A percentile compares a stretch with the other conserved stretches of the same genome.
phyloP scores from a whole-genome alignment of 2,888 invertebrate species.

The Nowickia ferox region DNA sequence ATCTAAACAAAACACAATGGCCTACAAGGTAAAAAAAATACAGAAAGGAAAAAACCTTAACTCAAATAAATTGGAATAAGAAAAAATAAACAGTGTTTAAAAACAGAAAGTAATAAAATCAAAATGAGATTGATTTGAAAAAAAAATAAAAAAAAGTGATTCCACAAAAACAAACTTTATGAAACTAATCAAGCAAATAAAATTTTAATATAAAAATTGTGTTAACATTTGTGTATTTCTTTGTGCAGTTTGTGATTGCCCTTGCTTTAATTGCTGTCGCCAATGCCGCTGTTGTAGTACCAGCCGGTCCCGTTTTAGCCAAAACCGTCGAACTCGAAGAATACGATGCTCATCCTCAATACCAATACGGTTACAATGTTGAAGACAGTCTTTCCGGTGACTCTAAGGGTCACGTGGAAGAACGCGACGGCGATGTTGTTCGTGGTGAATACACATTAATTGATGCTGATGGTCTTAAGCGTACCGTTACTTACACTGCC shows the following conservation, averaged over 20 bases:
- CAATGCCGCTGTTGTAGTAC: conserved; percentile 73
- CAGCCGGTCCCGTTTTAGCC: conserved; percentile 77
- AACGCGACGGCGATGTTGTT: conserved; percentile 82
- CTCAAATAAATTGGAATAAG: neutral
- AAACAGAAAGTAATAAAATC: conserved; percentile 4
- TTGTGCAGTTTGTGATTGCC: conserved; percentile 71
- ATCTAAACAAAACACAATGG: conserved; percentile 74
- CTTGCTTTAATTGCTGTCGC: conserved; percentile 64
- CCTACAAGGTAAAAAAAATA: conserved; percentile 75
- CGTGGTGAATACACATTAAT: conserved; percentile 82
- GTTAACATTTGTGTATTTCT: conserved; percentile 43
- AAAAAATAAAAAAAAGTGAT: conserved; percentile 3
- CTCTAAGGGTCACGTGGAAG: conserved; percentile 82
- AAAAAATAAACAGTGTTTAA: neutral
- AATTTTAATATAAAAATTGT: neutral
- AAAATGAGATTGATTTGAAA: neutral
- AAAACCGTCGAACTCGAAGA: conserved; percentile 76
- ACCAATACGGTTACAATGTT: conserved; percentile 82
- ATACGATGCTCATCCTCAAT: conserved; percentile 81
- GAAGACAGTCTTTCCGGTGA: conserved; percentile 82
- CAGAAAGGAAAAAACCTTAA: neutral
- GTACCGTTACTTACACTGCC: conserved; percentile 82
- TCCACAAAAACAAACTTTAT: neutral
- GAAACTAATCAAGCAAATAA: neutral
- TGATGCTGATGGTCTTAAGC: conserved; percentile 82